Evolutionary conservation across 2,113 vertebrate genomes (phyloP).

Genomic region (Thermophis baileyi): DNA sequence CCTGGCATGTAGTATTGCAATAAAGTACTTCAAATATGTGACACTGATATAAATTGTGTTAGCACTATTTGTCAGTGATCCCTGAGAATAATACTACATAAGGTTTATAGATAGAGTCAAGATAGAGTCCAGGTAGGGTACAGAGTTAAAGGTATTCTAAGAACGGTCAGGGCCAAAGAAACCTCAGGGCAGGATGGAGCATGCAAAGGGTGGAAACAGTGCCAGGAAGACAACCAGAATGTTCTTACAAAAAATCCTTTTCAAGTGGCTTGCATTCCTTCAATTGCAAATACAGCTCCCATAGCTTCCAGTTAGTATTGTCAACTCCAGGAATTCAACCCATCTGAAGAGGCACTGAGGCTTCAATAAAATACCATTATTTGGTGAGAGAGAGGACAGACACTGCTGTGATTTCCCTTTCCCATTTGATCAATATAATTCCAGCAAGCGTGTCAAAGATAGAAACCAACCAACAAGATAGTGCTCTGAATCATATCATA

Average conservation of each 20-base stretch:
- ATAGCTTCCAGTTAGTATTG: not conserved
- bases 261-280: not conserved
- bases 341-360: not conserved
- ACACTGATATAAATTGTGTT: not conserved
- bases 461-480: not conserved
- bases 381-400: not conserved
- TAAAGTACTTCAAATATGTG: not conserved
- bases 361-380: not conserved
- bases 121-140: not conserved
- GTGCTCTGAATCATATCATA: not conserved
- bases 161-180: not conserved
- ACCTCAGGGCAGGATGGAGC: not conserved
- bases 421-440: accelerated
- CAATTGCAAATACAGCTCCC: not conserved
- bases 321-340: not conserved
- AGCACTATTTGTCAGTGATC: not conserved
- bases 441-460: not conserved
- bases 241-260: not conserved
- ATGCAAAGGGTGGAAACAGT: not conserved
- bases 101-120: not conserved
- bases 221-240: not conserved
- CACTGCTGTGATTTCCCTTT: accelerated
- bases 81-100: not conserved
- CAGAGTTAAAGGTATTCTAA: not conserved
- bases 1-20: not conserved